Conservation (phyloP, 2,113 vertebrate species). For the Meleagris gallopavo region DNA sequence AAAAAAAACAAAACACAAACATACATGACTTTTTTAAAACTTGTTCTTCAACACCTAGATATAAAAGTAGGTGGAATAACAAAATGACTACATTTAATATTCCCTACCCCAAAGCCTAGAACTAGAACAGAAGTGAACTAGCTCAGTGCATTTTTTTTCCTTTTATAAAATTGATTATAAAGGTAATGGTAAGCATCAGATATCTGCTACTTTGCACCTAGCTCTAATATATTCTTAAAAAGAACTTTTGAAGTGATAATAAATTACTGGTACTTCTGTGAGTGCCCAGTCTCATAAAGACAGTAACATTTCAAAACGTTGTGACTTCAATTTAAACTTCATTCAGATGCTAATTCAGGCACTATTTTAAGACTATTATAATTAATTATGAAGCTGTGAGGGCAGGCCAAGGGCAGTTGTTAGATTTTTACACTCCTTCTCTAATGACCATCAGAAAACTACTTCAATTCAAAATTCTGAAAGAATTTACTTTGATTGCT, state of each 20-base stretch:
- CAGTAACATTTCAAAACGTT: neutral
- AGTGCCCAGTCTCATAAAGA: neutral
- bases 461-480: neutral
- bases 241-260: neutral
- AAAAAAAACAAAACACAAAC: neutral
- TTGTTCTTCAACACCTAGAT: neutral
- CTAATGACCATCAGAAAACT: neutral
- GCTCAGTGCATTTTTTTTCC: neutral
- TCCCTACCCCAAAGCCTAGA: neutral
- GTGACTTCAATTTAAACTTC: neutral
- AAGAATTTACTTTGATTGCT: neutral
- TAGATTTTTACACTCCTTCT: neutral
- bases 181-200: neutral
- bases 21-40: neutral
- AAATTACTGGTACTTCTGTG: neutral
- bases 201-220: neutral
- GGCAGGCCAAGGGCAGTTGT: neutral
- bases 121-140: neutral
- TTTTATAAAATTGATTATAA: neutral
- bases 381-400: neutral
- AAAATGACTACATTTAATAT: neutral
- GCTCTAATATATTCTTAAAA: neutral
- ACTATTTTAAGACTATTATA: neutral
- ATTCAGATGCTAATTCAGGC: neutral
- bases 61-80: neutral